phyloP scores from a whole-genome alignment of 2,888 invertebrate species.

The Oscheius onirici region DNA sequence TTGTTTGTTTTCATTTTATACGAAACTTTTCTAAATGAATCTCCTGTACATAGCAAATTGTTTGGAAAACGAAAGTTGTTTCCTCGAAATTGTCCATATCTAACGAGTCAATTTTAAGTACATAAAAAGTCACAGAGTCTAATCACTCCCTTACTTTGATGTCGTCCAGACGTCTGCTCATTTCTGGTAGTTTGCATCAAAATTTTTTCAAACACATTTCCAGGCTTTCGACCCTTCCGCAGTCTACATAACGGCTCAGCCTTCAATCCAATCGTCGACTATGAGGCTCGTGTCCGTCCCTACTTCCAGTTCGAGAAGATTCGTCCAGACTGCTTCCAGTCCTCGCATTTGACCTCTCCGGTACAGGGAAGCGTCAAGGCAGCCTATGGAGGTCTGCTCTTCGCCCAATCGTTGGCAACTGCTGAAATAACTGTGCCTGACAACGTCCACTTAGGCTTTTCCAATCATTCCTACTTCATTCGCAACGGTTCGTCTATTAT shows the following conservation, averaged over 20 bases:
- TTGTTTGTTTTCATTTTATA: no score
- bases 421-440: constrained; percentile 61
- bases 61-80: no score
- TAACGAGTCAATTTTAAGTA: no score
- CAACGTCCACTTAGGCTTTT: constrained; percentile 57
- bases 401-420: constrained; percentile 62
- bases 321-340: neutral
- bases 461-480: constrained; percentile 66
- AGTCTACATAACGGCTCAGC: neutral
- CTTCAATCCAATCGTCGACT: neutral
- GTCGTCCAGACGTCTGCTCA: no score
- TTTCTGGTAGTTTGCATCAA: no score
- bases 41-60: no score
- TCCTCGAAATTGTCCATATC: no score
- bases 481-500: constrained; percentile 54
- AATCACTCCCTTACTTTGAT: no score
- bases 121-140: no score
- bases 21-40: no score
- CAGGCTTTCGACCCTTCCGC: no score
- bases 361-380: constrained; percentile 43
- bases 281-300: neutral
- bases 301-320: neutral
- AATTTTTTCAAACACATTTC: no score
- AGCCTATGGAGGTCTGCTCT: constrained; percentile 66
- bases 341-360: constrained; percentile 23